phyloP scores from a whole-genome alignment of 1,140 invertebrate genomes.

The Argopecten irradians region DNA sequence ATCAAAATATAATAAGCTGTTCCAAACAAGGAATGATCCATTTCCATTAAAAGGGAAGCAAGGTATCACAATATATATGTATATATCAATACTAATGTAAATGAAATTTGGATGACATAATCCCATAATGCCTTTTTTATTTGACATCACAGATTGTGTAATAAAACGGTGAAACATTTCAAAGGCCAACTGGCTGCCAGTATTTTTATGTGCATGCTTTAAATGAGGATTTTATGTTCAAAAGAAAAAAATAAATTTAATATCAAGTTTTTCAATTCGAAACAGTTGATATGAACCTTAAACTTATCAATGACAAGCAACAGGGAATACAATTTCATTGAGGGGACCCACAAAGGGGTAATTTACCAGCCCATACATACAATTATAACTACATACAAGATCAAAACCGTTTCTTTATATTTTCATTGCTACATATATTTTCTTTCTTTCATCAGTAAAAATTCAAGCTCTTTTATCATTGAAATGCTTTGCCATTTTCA shows the following conservation, averaged over 20 bases:
- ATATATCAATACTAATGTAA: constrained; percentile 1
- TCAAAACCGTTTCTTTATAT: not conserved
- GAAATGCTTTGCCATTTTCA: not conserved
- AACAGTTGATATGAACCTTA: not conserved
- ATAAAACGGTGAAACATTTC: not conserved
- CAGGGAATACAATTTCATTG: not conserved
- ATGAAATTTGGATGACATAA: not conserved
- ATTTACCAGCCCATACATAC: not conserved
- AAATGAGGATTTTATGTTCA: not conserved
- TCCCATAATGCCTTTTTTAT: not conserved
- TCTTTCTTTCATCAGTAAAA: not conserved
- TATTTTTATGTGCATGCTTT: not conserved
- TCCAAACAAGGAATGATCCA: not conserved
- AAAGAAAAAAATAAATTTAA: not conserved
- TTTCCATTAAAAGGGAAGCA: not conserved
- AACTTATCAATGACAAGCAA: not conserved
- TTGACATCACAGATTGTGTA: not conserved
- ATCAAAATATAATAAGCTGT: not conserved
- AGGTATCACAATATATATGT: not conserved
- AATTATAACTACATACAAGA: not conserved
- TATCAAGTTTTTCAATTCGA: not conserved
- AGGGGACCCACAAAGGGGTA: not conserved
- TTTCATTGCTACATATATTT: too few relatives aligned
- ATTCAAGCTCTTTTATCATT: not conserved
- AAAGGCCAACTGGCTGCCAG: not conserved